A percentile compares a stretch with the other conserved stretches of the same genome.
Evolutionary conservation across 2,113 vertebrate genomes (phyloP).

Genomic region (Mobula birostris): DNA sequence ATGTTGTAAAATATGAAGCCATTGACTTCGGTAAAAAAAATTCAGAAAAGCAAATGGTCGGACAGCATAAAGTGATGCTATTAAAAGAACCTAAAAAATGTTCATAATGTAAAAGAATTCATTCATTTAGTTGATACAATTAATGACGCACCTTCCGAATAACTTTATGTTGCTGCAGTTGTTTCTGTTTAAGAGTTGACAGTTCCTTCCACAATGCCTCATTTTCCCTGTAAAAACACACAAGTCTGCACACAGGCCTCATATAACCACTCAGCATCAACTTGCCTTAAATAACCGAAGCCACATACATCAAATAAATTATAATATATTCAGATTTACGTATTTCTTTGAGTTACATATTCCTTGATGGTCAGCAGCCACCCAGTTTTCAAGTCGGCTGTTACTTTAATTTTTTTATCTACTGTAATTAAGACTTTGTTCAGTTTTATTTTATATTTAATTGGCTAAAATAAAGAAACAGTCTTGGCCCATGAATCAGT

Average conservation of each 20-base stretch:
- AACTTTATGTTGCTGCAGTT: constrained; percentile 44
- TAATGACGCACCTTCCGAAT: constrained; percentile 41
- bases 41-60: too few species aligned
- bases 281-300: background rate
- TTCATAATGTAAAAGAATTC: too few species aligned
- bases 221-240: constrained; percentile 40
- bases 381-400: background rate
- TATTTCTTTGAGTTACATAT: background rate
- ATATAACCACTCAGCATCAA: background rate
- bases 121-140: background rate
- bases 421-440: background rate
- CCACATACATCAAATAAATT: background rate
- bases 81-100: too few species aligned
- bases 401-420: background rate
- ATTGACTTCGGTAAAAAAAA: too few species aligned
- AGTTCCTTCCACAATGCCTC: constrained; percentile 43
- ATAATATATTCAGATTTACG: background rate
- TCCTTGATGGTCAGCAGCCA: background rate
- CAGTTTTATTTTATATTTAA: background rate
- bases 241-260: background rate
- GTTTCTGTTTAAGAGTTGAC: constrained; percentile 41
- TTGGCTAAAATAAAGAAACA: background rate
- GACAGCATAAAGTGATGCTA: too few species aligned
- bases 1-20: too few species aligned
- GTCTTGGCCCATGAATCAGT: too few species aligned